These are phyloP conservation scores for Oxygymnocypris stewartii DNA, from an alignment of 2,113 vertebrate species.

Conservation along the genomic window DNA sequence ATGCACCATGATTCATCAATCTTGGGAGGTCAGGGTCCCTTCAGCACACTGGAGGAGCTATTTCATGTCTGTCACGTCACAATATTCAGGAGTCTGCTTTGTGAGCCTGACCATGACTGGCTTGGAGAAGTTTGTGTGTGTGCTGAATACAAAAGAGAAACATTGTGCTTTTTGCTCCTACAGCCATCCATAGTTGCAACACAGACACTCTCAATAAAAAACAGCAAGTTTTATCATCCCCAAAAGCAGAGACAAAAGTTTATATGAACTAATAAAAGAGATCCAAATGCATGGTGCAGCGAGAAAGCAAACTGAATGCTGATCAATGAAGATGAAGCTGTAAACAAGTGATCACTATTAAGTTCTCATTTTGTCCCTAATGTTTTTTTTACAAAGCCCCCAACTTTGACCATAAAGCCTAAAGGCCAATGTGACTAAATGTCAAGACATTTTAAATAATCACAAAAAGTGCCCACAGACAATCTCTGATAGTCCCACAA, in stretches of 20 bases:
- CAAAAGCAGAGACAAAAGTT: neutral
- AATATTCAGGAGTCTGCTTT: neutral
- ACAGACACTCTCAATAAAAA: conserved; percentile 27
- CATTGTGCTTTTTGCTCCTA: conserved; percentile 46
- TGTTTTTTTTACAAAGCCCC: neutral
- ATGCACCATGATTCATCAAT: conserved; percentile 7
- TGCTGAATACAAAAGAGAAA: conserved; percentile 20
- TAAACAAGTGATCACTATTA: conserved; percentile 31
- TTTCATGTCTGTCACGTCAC: neutral
- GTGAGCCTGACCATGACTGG: conserved; percentile 17
- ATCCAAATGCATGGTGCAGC: neutral
- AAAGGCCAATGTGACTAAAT: neutral
- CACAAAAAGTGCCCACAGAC: neutral
- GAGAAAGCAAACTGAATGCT: conserved; percentile 10
- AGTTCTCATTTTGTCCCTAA: neutral
- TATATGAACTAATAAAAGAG: neutral
- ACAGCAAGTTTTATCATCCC: conserved; percentile 12
- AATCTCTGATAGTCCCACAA: neutral
- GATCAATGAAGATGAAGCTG: conserved; percentile 8
- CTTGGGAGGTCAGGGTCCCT: neutral
- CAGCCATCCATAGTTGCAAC: conserved; percentile 26
- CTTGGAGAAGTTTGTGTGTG: neutral
- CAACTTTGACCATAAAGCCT: neutral
- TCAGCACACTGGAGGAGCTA: neutral
- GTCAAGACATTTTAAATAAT: neutral